phyloP scores from a whole-genome alignment of 1,140 invertebrate genomes.

The Pogonognathellus flavescens region DNA sequence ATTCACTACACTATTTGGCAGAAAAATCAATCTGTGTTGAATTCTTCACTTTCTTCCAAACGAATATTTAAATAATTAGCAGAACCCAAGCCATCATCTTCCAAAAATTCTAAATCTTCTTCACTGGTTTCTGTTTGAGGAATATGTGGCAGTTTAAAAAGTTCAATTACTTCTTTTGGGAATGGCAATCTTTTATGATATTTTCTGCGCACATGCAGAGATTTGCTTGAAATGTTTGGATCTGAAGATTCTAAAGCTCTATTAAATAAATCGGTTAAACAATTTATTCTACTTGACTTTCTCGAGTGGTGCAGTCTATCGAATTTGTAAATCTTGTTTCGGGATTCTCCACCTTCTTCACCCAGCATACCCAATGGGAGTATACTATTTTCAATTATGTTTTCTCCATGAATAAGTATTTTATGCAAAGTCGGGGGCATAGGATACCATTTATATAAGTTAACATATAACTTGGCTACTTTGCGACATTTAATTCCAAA shows the following conservation, averaged over 20 bases:
- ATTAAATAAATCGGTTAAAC: constrained; percentile 50
- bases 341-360: constrained; percentile 56
- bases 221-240: constrained; percentile 43
- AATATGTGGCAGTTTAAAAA: too few relatives aligned
- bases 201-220: too few relatives aligned
- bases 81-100: too few relatives aligned
- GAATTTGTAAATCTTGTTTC: constrained; percentile 52
- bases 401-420: too few relatives aligned
- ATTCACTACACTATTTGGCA: too few relatives aligned
- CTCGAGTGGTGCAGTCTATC: constrained; percentile 30
- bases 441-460: constrained; percentile 41
- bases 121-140: too few relatives aligned
- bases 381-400: background rate
- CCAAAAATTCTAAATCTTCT: too few relatives aligned
- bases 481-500: constrained; percentile 51
- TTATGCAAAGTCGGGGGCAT: constrained; percentile 59
- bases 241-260: constrained; percentile 51
- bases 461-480: constrained; percentile 31
- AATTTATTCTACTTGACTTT: constrained; percentile 9
- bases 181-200: too few relatives aligned
- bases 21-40: too few relatives aligned
- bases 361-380: constrained; percentile 53
- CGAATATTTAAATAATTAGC: too few relatives aligned
- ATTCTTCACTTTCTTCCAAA: too few relatives aligned
- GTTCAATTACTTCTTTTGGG: too few relatives aligned